These are phyloP conservation scores for Drosophila cracens DNA, from an alignment of 2,888 invertebrate species.

Conservation along the genomic window DNA sequence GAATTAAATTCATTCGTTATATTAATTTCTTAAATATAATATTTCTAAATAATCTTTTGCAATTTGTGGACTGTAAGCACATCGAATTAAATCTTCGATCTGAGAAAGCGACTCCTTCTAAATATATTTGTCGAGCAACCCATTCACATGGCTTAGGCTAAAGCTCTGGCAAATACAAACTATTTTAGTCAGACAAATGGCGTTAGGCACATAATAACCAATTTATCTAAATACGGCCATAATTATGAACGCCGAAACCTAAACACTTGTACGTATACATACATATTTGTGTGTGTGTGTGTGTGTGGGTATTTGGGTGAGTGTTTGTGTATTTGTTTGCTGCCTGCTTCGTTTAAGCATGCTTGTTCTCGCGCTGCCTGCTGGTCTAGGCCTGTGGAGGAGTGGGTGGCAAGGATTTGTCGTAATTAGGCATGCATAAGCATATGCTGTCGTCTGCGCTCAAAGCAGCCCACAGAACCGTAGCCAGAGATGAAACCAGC, in stretches of 20 bases:
- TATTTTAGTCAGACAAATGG: conserved; percentile 79
- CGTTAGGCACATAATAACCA: conserved; percentile 82
- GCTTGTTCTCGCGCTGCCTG: conserved; percentile 61
- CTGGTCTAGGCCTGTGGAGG: conserved; percentile 2
- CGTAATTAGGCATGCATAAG: conserved; percentile 81
- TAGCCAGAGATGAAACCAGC: conserved; percentile 10
- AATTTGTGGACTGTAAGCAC: too few species aligned
- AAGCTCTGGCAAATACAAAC: conserved; percentile 58
- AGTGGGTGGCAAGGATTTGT: conserved; percentile 73
- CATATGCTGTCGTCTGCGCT: conserved; percentile 80
- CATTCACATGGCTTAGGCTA: conserved; percentile 12
- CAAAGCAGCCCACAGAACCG: conserved; percentile 54
- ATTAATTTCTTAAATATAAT: neutral
- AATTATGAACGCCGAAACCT: conserved; percentile 71
- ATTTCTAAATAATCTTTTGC: too few species aligned
- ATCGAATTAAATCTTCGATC: too few species aligned
- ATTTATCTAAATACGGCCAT: conserved; percentile 80
- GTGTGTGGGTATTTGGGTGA: conserved; percentile 1
- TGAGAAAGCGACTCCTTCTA: neutral
- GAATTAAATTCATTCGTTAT: neutral
- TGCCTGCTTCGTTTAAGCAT: conserved; percentile 67
- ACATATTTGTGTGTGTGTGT: neutral
- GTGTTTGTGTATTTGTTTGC: conserved; percentile 16
- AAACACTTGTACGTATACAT: conserved; percentile 7
- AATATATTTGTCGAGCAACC: conserved; percentile 14